A percentile compares a stretch with the other conserved stretches of the same genome.
Evolutionary conservation across 2,888 invertebrate genomes (phyloP).

Genomic region (Abrostola tripartita): DNA sequence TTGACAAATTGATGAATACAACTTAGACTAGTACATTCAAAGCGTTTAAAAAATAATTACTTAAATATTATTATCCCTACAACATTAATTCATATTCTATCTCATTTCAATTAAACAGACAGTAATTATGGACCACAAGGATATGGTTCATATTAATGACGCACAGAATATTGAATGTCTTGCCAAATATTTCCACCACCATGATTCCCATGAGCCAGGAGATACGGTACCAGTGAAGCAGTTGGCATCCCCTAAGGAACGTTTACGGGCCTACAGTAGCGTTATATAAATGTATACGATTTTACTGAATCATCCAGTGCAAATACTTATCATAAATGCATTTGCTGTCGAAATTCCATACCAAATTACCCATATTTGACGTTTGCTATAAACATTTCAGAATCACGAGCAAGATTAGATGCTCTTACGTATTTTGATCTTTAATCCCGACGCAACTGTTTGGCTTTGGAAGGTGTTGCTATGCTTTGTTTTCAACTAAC

Average conservation of each 20-base stretch:
- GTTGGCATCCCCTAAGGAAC: slow-evolving; percentile 16
- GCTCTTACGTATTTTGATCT: slow-evolving; percentile 35
- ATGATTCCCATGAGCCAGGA: slow-evolving; percentile 30
- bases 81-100: no score
- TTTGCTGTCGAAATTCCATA: slow-evolving; percentile 48
- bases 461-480: slow-evolving; percentile 5
- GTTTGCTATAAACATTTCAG: slow-evolving; percentile 49
- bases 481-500: neutral
- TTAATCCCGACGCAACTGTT: slow-evolving; percentile 9
- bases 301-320: slow-evolving; percentile 38
- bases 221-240: slow-evolving; percentile 24
- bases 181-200: slow-evolving; percentile 29
- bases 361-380: slow-evolving; percentile 49
- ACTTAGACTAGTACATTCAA: no score
- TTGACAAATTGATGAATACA: no score
- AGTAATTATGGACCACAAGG: no score
- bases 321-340: slow-evolving; percentile 46
- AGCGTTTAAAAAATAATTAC: no score
- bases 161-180: neutral
- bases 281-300: slow-evolving; percentile 1
- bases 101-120: no score
- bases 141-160: no score
- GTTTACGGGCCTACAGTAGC: slow-evolving; percentile 10
- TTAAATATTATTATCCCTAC: no score
- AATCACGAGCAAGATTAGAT: slow-evolving; percentile 27